Evolutionary conservation across 2,797 vertebrate genomes (phyloP), one percentile per base, ranked within the genome.

Genomic region (Cryptoprocta ferox): DNA sequence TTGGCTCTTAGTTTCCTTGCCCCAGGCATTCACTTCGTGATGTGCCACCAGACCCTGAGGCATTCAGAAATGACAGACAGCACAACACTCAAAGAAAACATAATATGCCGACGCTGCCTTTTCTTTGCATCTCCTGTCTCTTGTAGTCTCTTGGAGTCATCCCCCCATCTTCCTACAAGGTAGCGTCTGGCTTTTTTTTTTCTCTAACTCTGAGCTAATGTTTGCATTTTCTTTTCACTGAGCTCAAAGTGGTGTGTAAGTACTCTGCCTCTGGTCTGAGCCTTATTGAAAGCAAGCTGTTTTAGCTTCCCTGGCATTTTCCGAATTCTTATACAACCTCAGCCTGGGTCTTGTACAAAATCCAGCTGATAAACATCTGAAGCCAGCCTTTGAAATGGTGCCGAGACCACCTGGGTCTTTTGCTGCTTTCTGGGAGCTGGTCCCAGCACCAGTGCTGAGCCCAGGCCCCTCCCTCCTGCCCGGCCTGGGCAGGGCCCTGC

Each of bases 381-480:
- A 68, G 37, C 35, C 48, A 73, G 87, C 18, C 73, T 94, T 94
- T 89, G 75, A 97, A 89, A 96, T 26, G n/a, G 63, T 79, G 56
- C 79, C 93, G 76, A 94, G 42, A 73, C 45, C 0, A 0, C 83
- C 12, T 42, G 45, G 8, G 7, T 88, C 37, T 48, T 71, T 37
- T 63, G 84, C 42, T 42, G 39, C 50, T 86, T 92, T 63, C 37
- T 0, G 4, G 70, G 65, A 90, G 48, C 56, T 42, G 2, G 24
- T 75, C 80, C 63, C 24, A 70, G 53, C 11, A 37, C 30, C 16
- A 19, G 15, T 8, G 30, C 59, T 81, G 30, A 95, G 73, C 9
- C 42, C 16, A 39, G 50, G 53, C 85, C 70, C 63, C n/a, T 61
- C 76, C 79, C 3, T 0, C 39, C 35, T 6, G 6, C 37, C 84